These are phyloP conservation scores for Atlantisia rogersi DNA, from an alignment of 2,113 vertebrate genomes.

Conservation along the genomic window DNA sequence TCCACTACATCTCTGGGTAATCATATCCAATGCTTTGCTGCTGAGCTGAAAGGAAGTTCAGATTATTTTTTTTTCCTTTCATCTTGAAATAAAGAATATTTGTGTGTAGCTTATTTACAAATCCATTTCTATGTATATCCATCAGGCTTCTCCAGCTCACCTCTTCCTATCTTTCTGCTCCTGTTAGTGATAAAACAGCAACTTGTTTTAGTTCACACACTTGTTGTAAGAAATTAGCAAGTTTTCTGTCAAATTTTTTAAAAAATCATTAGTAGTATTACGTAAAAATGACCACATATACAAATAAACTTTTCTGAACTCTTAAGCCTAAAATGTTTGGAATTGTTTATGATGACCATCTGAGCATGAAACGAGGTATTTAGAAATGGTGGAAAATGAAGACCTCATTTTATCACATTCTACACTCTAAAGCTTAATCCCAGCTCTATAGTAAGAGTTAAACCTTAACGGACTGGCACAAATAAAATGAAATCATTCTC, in stretches of 20 bases:
- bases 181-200: not conserved
- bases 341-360: not conserved
- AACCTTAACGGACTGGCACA: not conserved
- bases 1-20: too few relatives aligned
- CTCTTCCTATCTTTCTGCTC: not conserved
- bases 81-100: not conserved
- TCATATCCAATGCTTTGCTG: not conserved
- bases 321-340: not conserved
- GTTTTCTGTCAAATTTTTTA: not conserved
- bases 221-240: not conserved
- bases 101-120: not conserved
- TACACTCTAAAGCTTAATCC: not conserved
- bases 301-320: not conserved
- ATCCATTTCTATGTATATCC: not conserved
- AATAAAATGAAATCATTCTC: too few relatives aligned
- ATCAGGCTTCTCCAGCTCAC: not conserved
- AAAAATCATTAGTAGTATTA: not conserved
- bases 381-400: not conserved
- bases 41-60: not conserved
- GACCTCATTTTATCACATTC: not conserved
- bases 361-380: not conserved
- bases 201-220: not conserved
- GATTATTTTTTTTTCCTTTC: not conserved
- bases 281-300: not conserved
- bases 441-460: not conserved